Base-by-base conservation (phyloP, 1,140 invertebrate species). In the Ylistrum balloti region DNA sequence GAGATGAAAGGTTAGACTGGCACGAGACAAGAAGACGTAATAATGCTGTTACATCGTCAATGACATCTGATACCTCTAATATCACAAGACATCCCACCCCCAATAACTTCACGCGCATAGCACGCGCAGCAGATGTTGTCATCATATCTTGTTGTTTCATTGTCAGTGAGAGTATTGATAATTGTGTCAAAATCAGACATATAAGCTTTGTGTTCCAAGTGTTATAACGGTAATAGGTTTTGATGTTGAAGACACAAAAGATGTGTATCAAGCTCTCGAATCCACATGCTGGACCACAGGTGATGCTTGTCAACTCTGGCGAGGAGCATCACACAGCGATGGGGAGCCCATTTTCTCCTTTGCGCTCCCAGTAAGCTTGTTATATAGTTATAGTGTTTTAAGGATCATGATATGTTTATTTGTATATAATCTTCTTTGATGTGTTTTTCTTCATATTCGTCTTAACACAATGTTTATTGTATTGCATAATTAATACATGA, bases 1-100 rank as follows among this genome's bases (percentile, higher is more conserved):
- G 20, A 74, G 56, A 74, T 74, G 56, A 74, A 74, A 74, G 56
- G 56, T 74, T 74, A 74, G 56, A 74, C n/a, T 28, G 56, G 17
- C 56, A 74, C 1, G 56, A 74, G n/a, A n/a, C 56, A 74, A 1
- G 3, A 74, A 74, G 5, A 74, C 22, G 17, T n/a, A 3, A 9
- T 74, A 74, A 74, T 74, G 56, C n/a, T n/a, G 56, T 1, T 74
- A n/a, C 17, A 74, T 74, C 56, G 1, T 74, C 56, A 74, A 5
- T 28, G 56, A 74, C 22, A 74, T n/a, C n/a, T n/a, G 56, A 74
- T 74, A 74, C 5, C 20, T 28, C n/a, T 74, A 28, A 74, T 28
- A 74, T 45, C 41, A 45, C 41, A 45, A 45, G 41, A 45, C 20
- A 9, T 9, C 10, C 56, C 20, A 17, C 28, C 56, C 56, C 56